Evolutionary conservation across 2,113 vertebrate genomes (phyloP).

Genomic region (Cynoglossus semilaevis): DNA sequence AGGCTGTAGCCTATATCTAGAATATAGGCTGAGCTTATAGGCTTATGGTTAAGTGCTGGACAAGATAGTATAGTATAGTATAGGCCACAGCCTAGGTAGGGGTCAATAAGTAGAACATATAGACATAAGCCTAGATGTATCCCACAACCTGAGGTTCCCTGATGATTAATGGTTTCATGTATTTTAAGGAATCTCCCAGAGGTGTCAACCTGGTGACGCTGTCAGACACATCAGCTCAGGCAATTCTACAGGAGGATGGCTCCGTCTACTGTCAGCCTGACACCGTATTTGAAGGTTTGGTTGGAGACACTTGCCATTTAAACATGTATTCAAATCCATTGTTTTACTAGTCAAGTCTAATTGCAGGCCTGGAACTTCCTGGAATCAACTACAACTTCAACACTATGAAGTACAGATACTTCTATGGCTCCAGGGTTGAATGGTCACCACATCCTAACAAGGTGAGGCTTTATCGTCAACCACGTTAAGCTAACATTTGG

Average conservation of each 20-base stretch:
- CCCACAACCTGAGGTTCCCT: neutral
- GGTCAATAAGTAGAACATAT: too few relatives aligned
- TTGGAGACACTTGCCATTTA: rapidly evolving
- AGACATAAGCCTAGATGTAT: too few relatives aligned
- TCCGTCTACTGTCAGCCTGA: constrained; percentile 83
- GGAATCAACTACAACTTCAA: constrained; percentile 89
- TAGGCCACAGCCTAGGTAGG: too few relatives aligned
- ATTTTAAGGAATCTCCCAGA: constrained; percentile 74
- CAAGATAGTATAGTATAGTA: too few relatives aligned
- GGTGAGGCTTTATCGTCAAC: constrained; percentile 65
- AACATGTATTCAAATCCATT: rapidly evolving
- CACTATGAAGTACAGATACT: constrained; percentile 81
- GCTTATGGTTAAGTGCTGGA: too few relatives aligned
- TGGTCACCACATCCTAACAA: constrained; percentile 83
- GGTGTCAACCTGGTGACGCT: constrained; percentile 82
- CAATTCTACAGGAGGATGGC: constrained; percentile 81
- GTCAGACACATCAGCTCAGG: constrained; percentile 76
- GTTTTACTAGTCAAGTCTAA: neutral
- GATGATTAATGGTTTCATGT: neutral
- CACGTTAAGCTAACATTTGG: neutral
- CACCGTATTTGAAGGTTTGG: constrained; percentile 78
- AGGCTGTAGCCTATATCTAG: too few relatives aligned
- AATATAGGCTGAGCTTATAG: too few relatives aligned
- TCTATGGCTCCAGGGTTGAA: constrained; percentile 82
- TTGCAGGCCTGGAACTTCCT: constrained; percentile 88